Evolutionary conservation across 92 coral and sea anemone species (phyloP).

Genomic region (Actinernus sp.): DNA sequence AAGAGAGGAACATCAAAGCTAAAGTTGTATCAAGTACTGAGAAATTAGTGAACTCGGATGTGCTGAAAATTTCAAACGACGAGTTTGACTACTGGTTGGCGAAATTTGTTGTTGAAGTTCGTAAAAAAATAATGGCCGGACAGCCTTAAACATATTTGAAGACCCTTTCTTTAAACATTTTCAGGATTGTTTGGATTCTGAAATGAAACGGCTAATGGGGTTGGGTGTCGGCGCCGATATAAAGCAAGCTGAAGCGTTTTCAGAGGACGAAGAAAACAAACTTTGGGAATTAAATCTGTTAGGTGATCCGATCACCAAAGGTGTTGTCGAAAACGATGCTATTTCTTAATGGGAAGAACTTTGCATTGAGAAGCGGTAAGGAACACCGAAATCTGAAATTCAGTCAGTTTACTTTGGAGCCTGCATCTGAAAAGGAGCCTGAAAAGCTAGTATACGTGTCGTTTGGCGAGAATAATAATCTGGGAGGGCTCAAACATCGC

Average conservation of each 20-base stretch:
- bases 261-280: constrained; percentile 35
- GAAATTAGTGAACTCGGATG: constrained; percentile 10
- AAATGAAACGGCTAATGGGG: constrained; percentile 38
- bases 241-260: constrained; percentile 41
- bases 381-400: constrained; percentile 43
- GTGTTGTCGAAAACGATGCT: constrained; percentile 34
- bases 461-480: too few species aligned
- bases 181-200: constrained; percentile 33
- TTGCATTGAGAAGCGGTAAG: constrained; percentile 31
- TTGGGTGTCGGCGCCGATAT: constrained; percentile 29
- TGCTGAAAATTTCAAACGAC: constrained; percentile 2
- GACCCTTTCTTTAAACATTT: constrained; percentile 34
- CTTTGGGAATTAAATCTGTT: too few species aligned
- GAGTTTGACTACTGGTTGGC: constrained; percentile 50
- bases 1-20: constrained; percentile 20
- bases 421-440: constrained; percentile 45
- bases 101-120: constrained; percentile 40
- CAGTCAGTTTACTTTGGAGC: constrained; percentile 35
- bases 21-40: neutral
- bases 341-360: constrained; percentile 39
- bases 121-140: constrained; percentile 21
- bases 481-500: too few species aligned
- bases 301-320: constrained; percentile 30
- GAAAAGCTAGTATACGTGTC: constrained; percentile 46
- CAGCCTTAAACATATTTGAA: constrained; percentile 15